Conservation (phyloP, 2,797 vertebrate genomes). For the Cichlasoma orientale region DNA sequence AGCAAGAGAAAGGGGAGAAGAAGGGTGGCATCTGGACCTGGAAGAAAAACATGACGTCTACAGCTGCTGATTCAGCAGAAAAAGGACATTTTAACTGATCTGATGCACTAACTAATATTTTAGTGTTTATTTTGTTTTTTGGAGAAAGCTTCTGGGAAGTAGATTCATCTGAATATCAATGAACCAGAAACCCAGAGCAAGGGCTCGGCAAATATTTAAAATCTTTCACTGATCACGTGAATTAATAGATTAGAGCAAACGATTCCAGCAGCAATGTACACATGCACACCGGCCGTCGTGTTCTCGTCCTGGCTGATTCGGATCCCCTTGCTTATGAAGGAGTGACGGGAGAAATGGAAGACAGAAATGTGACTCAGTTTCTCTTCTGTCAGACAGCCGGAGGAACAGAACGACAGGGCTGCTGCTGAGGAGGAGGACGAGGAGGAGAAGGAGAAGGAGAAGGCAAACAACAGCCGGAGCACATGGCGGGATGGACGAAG, state of each 20-base stretch:
- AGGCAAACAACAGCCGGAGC: conserved; percentile 37
- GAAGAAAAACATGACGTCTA: neutral
- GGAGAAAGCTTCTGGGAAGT: neutral
- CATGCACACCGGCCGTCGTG: neutral
- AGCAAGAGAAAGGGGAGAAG: neutral
- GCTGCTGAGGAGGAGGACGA: conserved; percentile 37
- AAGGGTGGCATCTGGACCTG: neutral
- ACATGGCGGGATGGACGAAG: conserved; percentile 2
- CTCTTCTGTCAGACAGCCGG: conserved; percentile 36
- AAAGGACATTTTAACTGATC: neutral
- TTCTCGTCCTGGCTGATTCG: neutral
- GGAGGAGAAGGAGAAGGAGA: conserved; percentile 27
- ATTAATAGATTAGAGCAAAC: neutral
- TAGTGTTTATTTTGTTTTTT: no score
- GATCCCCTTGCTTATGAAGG: neutral
- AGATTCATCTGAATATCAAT: neutral
- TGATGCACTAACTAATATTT: neutral
- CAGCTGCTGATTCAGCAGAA: neutral
- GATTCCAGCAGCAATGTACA: neutral
- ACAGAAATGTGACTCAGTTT: conserved; percentile 19
- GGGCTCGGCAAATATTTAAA: neutral
- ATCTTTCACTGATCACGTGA: neutral
- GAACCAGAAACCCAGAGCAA: neutral
- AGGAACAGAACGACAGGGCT: conserved; percentile 20
- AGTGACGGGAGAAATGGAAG: neutral